Evolutionary conservation across 1,140 invertebrate genomes (phyloP), one percentile per base, ranked within the genome.

Genomic region (Diabrotica virgifera): DNA sequence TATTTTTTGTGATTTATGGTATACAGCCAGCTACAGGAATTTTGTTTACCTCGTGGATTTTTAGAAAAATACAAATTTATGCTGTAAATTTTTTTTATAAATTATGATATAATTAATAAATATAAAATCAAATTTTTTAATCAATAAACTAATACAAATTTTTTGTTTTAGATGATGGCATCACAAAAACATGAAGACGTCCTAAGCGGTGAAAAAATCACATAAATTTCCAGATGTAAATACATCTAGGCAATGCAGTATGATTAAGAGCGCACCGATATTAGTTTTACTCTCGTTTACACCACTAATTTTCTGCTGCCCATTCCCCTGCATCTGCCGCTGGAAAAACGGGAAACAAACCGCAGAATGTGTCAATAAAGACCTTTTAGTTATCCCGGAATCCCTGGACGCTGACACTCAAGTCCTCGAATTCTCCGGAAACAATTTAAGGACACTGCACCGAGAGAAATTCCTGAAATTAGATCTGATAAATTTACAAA

Each of bases 321-420:
- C 92, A 0, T 75, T 80, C 2, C 82, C 85, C 50, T 95, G 94
- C 77, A 82, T 85, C 8, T 95, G 94, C 82, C 94, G 93, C 74
- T 95, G 93, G 93, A 95, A 94, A 75, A 88, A 89, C 72, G 93
- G 93, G 2, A 95, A 95, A 75, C 88, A 93, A 73, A 91, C 90
- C 64, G 92, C 94, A 5, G 92, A 95, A 75, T 95, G 93, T 79
- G 83, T 87, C 9, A 86, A 89, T 51, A 87, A 87, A 75, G 85
- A 85, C 14, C 79, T 93, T 11, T 84, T 86, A 40, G 82, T 84
- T 6, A 85, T 93, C 52, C 94, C 94, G 0, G 85, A 87, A 66
- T 88, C 89, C 36, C 87, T 96, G 68, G 89, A 93, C 69, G 86
- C 90, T 35, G 92, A 88, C 70, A 94, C 92, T 0, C 92, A 95